phyloP scores from a whole-genome alignment of 2,888 invertebrate species.

The Caenorhabditis sulstoni region DNA sequence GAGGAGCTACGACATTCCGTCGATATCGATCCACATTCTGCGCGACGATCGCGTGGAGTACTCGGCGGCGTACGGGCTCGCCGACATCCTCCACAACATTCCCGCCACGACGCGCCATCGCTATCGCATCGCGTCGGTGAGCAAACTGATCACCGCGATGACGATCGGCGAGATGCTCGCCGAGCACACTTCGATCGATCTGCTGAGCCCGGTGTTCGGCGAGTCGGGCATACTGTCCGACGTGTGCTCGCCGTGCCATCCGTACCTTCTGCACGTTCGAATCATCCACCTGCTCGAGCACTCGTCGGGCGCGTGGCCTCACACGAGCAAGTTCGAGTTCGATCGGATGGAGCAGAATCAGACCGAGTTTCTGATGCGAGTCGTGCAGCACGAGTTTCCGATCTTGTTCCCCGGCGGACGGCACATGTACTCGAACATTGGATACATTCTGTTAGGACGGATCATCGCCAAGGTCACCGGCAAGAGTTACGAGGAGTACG shows the following conservation, averaged over 20 bases:
- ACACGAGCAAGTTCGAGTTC: slow-evolving; percentile 67
- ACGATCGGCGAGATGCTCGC: slow-evolving; percentile 63
- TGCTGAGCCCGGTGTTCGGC: slow-evolving; percentile 62
- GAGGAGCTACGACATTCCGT: slow-evolving; percentile 66
- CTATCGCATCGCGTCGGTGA: slow-evolving; percentile 69
- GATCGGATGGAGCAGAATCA: slow-evolving; percentile 64
- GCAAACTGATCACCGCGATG: slow-evolving; percentile 70
- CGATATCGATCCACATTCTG: slow-evolving; percentile 65
- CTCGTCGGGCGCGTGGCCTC: slow-evolving; percentile 68
- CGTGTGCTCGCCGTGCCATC: slow-evolving; percentile 55
- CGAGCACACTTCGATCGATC: slow-evolving; percentile 50
- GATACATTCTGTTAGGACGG: slow-evolving; percentile 69
- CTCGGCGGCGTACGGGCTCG: slow-evolving; percentile 64
- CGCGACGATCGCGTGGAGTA: slow-evolving; percentile 52
- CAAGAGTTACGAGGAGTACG: slow-evolving; percentile 62
- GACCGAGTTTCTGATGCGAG: slow-evolving; percentile 61
- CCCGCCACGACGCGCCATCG: slow-evolving; percentile 57
- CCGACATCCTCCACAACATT: slow-evolving; percentile 60
- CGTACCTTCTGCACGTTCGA: slow-evolving; percentile 48
- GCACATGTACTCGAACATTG: slow-evolving; percentile 71
- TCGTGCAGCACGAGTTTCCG: slow-evolving; percentile 55
- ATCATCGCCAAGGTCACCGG: slow-evolving; percentile 68
- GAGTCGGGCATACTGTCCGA: slow-evolving; percentile 55
- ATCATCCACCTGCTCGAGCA: slow-evolving; percentile 68
- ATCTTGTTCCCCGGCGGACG: slow-evolving; percentile 54